Percentiles rank a stretch among this genome's conserved stretches.
These are phyloP conservation scores for Ascidia mentula DNA, from an alignment of 23 tunicate genomes.

Conservation along the genomic window DNA sequence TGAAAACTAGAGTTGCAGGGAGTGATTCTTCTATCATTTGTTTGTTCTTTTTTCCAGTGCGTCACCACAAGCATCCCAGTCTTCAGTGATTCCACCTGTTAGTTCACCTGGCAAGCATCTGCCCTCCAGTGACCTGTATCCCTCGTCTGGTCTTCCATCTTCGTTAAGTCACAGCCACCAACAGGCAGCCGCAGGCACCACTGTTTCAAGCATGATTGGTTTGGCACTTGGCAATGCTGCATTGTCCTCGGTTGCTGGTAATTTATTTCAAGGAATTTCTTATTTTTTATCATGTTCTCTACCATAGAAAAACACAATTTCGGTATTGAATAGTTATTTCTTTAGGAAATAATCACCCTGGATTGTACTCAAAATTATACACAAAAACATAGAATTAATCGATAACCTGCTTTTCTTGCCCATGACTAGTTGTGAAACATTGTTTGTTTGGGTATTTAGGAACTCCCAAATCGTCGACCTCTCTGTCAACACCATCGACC, in stretches of 20 bases:
- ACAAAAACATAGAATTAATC: no score
- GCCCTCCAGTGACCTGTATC: constrained; percentile 38
- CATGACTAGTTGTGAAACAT: no score
- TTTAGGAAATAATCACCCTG: no score
- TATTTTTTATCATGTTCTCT: no score
- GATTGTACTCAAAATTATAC: no score
- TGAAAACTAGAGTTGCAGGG: no score
- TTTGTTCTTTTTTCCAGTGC: background rate
- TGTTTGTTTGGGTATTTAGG: no score
- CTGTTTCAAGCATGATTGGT: constrained; percentile 16
- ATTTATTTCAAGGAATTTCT: no score
- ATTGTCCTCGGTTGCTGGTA: constrained; percentile 19
- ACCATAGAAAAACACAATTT: no score
- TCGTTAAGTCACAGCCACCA: constrained; percentile 34
- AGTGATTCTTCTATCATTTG: background rate
- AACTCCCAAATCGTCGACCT: constrained; percentile 1
- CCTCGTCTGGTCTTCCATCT: constrained; percentile 41
- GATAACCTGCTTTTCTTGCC: no score
- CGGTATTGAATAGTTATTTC: no score
- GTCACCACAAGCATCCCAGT: constrained; percentile 14
- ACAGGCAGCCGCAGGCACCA: constrained; percentile 22
- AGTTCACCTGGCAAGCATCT: constrained; percentile 55
- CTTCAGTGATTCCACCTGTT: constrained; percentile 26
- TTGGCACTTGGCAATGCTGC: constrained; percentile 25
- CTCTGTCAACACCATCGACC: constrained; percentile 30